A percentile compares a stretch with the other conserved stretches of the same genome.
phyloP scores from a whole-genome alignment of 2,888 invertebrate genomes.

The Tupiocoris notatus region DNA sequence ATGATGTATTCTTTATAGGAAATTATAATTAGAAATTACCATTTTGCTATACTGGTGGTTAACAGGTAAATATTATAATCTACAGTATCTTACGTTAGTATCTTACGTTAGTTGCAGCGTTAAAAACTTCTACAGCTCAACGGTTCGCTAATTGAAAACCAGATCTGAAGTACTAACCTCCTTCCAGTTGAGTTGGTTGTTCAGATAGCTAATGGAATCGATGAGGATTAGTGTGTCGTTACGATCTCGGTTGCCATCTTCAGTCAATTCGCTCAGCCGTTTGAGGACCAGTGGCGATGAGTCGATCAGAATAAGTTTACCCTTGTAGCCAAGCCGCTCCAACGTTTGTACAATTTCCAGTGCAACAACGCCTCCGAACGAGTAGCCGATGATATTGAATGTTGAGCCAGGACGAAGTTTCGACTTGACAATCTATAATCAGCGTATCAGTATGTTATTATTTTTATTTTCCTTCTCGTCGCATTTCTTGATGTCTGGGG shows the following conservation, averaged over 20 bases:
- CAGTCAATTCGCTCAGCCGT: constrained; percentile 46
- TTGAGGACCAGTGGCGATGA: constrained; percentile 73
- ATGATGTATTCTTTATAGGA: too few species aligned
- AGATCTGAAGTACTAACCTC: too few species aligned
- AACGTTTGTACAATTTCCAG: constrained; percentile 72
- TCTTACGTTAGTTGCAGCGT: too few species aligned
- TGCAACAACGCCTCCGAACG: constrained; percentile 77
- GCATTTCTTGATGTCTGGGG: too few species aligned
- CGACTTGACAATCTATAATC: constrained; percentile 14
- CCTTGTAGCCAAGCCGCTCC: constrained; percentile 65
- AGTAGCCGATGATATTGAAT: constrained; percentile 82
- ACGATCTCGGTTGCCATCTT: constrained; percentile 51
- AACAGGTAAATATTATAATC: too few species aligned
- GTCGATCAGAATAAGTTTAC: constrained; percentile 72
- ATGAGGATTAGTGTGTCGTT: constrained; percentile 2
- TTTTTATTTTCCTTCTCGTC: too few species aligned
- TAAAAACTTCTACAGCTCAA: too few species aligned
- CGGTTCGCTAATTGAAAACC: too few species aligned
- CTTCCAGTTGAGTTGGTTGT: background rate
- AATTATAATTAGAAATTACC: too few species aligned
- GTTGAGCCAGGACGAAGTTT: constrained; percentile 57
- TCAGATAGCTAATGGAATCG: constrained; percentile 1
- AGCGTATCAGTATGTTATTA: background rate
- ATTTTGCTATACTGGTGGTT: too few species aligned
- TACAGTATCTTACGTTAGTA: too few species aligned